Conservation (phyloP, 2,888 invertebrate genomes). For the Strigamia crassipes region DNA sequence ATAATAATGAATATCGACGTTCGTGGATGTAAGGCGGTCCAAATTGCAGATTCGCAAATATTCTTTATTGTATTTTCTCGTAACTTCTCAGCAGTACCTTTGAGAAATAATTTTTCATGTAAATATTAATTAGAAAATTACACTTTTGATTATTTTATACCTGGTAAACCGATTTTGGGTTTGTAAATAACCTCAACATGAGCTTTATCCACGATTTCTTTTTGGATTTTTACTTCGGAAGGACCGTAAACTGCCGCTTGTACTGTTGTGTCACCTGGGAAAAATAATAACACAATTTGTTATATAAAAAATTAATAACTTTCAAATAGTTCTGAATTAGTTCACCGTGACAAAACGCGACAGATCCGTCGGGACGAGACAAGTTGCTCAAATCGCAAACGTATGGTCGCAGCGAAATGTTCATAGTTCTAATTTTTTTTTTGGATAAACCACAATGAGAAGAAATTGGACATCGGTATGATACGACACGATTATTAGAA, state of each 20-base stretch:
- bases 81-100: conserved; percentile 70
- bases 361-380: conserved; percentile 77
- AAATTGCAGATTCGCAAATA: conserved; percentile 75
- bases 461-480: neutral
- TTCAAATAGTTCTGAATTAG: neutral
- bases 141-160: conserved; percentile 55
- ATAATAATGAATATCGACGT: conserved; percentile 77
- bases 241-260: conserved; percentile 82
- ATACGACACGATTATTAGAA: neutral
- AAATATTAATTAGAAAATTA: neutral
- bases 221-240: conserved; percentile 75
- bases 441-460: too few relatives aligned
- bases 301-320: neutral
- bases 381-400: conserved; percentile 72
- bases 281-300: neutral
- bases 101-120: conserved; percentile 49
- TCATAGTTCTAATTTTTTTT: neutral
- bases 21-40: conserved; percentile 76
- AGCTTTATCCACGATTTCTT: conserved; percentile 76
- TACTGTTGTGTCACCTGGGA: conserved; percentile 74
- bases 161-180: conserved; percentile 75
- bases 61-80: conserved; percentile 76
- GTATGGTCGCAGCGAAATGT: neutral
- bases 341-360: conserved; percentile 75
- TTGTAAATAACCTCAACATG: conserved; percentile 78